phyloP scores from a whole-genome alignment of 2,888 invertebrate genomes.

The Heliconius cydno region DNA sequence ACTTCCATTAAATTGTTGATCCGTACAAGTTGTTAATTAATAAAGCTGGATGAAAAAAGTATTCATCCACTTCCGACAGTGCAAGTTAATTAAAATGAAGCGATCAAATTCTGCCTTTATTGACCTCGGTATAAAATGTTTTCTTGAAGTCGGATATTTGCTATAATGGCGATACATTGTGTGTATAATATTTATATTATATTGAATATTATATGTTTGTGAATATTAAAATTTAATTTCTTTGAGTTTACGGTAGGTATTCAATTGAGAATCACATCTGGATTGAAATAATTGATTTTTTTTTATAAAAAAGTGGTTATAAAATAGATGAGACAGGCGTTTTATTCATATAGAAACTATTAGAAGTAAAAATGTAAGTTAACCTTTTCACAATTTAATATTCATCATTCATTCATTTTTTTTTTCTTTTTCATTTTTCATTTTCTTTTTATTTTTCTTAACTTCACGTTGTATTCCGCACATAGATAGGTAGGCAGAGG shows the following conservation, averaged over 20 bases:
- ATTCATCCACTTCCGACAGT: constrained; percentile 53
- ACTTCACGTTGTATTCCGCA: no score
- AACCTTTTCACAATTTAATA: no score
- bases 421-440: no score
- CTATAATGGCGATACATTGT: background rate
- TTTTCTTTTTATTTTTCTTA: no score
- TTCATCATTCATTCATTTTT: no score
- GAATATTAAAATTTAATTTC: background rate
- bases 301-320: background rate
- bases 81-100: constrained; percentile 69
- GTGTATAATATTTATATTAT: background rate
- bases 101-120: constrained; percentile 26
- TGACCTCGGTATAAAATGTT: constrained; percentile 3
- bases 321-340: background rate
- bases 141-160: background rate
- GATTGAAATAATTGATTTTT: background rate
- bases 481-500: no score
- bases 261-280: background rate
- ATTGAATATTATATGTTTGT: background rate
- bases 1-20: constrained; percentile 63
- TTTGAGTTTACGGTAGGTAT: background rate
- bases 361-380: background rate
- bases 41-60: constrained; percentile 64
- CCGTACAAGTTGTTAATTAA: constrained; percentile 53
- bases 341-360: background rate